Conservation (phyloP, 2,113 vertebrate species). For the Urocolius indicus region DNA sequence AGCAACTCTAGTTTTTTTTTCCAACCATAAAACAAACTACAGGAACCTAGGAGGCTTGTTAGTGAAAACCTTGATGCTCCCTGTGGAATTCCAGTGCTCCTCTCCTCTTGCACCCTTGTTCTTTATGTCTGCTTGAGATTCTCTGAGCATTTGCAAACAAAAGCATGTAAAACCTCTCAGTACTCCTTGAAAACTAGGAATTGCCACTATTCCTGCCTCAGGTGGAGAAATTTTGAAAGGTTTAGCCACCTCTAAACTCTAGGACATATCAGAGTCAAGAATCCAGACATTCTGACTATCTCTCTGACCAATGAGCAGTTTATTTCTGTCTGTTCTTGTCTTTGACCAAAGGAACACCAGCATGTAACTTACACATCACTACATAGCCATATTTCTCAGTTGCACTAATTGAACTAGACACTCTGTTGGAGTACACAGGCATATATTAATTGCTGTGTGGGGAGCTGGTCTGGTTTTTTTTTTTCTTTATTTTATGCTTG, state of each 20-base stretch:
- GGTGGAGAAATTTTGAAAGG: neutral
- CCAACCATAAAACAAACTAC: neutral
- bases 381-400: fast-evolving
- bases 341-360: neutral
- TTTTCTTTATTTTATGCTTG: neutral
- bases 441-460: neutral
- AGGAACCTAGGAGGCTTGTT: neutral
- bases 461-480: neutral
- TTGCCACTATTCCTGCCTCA: neutral
- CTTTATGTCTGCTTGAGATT: neutral
- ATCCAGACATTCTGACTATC: neutral
- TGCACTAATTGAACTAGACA: neutral
- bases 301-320: neutral
- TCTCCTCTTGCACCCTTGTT: neutral
- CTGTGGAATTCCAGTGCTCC: neutral
- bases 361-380: neutral
- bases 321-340: neutral
- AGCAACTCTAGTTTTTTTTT: neutral
- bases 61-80: neutral
- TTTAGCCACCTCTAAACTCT: neutral
- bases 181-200: neutral
- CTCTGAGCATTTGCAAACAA: neutral
- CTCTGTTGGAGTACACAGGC: neutral
- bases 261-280: neutral
- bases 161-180: neutral